These are phyloP conservation scores for Pipistrellus pipistrellus DNA, from an alignment of 2,797 vertebrate species.

Conservation along the genomic window DNA sequence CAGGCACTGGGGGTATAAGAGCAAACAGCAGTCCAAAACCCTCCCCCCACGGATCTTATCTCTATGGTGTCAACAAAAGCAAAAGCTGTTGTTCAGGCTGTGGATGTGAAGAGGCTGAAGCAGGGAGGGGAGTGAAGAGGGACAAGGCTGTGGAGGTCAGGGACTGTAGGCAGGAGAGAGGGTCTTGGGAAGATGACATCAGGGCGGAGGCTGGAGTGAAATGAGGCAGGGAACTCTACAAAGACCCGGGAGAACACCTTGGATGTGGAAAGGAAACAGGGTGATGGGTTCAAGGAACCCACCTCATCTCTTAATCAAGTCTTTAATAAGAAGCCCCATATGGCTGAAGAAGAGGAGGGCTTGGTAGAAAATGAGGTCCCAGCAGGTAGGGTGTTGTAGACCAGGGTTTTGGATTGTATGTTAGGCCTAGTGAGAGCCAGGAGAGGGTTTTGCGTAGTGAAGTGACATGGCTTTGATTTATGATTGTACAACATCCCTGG, in stretches of 20 bases:
- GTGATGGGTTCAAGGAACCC: background rate
- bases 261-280: background rate
- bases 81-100: background rate
- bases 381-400: accelerated
- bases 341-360: background rate
- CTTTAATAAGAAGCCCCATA: background rate
- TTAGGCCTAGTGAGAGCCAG: background rate
- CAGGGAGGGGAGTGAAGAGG: background rate
- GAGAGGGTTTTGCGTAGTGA: background rate
- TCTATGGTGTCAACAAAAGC: background rate
- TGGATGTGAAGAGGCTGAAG: background rate
- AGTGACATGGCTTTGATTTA: background rate
- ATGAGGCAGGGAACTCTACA: background rate
- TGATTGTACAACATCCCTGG: background rate
- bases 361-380: background rate
- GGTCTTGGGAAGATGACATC: background rate
- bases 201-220: background rate
- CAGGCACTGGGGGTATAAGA: background rate
- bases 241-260: background rate
- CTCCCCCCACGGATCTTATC: background rate
- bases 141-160: background rate
- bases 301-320: no score
- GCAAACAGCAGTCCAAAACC: background rate
- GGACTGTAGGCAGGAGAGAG: background rate
- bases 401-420: background rate